phyloP scores from a whole-genome alignment of 2,797 vertebrate genomes.

The Microtus californicus region DNA sequence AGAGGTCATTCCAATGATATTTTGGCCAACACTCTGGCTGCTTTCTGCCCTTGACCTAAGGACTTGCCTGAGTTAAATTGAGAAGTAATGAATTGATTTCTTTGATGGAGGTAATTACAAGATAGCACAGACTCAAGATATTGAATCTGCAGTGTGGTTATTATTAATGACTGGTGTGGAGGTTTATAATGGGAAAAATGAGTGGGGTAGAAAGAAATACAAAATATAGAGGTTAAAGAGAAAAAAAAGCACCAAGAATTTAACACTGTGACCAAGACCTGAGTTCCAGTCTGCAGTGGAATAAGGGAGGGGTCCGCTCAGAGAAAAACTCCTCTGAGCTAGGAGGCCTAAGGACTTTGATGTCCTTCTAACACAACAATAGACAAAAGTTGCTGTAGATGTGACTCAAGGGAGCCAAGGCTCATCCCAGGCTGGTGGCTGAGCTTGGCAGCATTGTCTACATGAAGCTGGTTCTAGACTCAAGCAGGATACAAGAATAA shows the following conservation, averaged over 20 bases:
- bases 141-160: background rate
- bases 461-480: background rate
- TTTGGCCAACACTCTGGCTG: background rate
- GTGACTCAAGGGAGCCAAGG: background rate
- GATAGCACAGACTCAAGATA: background rate
- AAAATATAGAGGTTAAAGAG: background rate
- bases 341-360: background rate
- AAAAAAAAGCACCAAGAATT: background rate
- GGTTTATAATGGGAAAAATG: background rate
- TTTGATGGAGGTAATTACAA: background rate
- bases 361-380: no score
- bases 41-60: background rate
- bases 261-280: background rate
- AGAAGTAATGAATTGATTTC: background rate
- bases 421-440: background rate
- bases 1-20: background rate
- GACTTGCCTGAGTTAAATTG: background rate
- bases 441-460: no score
- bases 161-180: background rate
- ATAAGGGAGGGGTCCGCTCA: background rate
- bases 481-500: background rate
- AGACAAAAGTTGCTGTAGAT: background rate
- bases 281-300: background rate
- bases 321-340: background rate
- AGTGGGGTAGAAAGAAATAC: no score